Evolutionary conservation across 1,140 invertebrate genomes (phyloP).

Genomic region (Neodiprion lecontei): DNA sequence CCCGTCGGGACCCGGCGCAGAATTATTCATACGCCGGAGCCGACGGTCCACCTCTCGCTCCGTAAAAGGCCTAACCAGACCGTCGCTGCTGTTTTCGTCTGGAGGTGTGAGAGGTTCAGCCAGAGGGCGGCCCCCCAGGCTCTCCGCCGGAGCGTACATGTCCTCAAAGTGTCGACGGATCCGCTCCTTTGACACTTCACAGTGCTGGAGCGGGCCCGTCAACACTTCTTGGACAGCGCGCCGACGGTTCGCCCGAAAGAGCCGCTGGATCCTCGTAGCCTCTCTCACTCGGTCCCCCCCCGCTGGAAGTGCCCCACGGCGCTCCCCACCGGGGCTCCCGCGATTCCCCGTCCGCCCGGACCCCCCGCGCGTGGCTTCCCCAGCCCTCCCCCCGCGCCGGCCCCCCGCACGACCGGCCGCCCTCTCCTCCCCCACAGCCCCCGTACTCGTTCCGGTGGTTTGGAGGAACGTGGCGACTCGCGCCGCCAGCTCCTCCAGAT

Average conservation of each 20-base stretch:
- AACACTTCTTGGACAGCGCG: neutral
- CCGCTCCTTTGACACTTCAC: neutral
- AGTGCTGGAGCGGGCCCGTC: neutral
- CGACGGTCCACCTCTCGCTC: too few species aligned
- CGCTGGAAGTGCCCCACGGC: too few species aligned
- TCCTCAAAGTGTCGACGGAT: neutral
- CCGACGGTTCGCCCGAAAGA: neutral
- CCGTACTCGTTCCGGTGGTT: constrained; percentile 14
- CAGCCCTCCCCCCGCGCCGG: neutral
- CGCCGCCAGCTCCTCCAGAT: neutral
- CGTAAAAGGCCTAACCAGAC: constrained; percentile 17
- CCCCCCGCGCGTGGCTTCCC: too few species aligned
- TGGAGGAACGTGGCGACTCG: neutral
- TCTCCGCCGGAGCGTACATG: neutral
- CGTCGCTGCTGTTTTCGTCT: constrained; percentile 36
- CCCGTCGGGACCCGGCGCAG: too few species aligned
- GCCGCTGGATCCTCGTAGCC: neutral
- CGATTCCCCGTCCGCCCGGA: too few species aligned
- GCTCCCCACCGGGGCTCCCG: too few species aligned
- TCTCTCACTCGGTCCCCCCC: too few species aligned
- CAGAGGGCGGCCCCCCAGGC: neutral
- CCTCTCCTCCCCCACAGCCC: neutral
- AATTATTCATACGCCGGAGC: too few species aligned
- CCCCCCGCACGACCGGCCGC: neutral
- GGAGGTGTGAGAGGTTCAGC: neutral